phyloP scores from a whole-genome alignment of 2,888 invertebrate species.

The Trichogramma dendrolimi region DNA sequence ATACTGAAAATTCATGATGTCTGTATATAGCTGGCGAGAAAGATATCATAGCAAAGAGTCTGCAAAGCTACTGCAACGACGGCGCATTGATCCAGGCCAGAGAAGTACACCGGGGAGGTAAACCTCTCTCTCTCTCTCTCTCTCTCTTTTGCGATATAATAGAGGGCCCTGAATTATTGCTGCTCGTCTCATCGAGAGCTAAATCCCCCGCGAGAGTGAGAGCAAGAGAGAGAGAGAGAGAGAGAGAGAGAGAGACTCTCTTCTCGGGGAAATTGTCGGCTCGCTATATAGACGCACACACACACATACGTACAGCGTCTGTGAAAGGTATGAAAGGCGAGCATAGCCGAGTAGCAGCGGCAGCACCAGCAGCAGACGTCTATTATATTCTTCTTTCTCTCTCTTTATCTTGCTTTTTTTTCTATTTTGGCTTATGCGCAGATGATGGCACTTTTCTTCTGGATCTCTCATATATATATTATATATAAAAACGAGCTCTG shows the following conservation, averaged over 20 bases:
- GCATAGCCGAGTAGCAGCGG: too few species aligned
- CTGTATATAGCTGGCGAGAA: too few species aligned
- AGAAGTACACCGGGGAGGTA: not conserved
- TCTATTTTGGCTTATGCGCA: slow-evolving; percentile 7
- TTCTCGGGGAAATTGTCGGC: too few species aligned
- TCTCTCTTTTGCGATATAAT: slow-evolving; percentile 8
- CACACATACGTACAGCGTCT: too few species aligned
- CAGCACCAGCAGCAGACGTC: too few species aligned
- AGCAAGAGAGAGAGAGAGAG: not conserved
- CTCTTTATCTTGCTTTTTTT: not conserved
- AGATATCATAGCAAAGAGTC: too few species aligned
- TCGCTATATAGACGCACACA: too few species aligned
- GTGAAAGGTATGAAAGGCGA: too few species aligned
- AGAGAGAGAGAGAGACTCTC: not conserved
- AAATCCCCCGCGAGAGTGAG: slow-evolving; percentile 11
- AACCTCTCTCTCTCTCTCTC: too few species aligned
- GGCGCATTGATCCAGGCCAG: slow-evolving; percentile 10
- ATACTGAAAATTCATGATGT: too few species aligned
- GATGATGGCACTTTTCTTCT: slow-evolving; percentile 4
- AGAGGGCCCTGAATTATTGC: slow-evolving; percentile 29
- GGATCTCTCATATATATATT: not conserved
- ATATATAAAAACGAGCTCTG: not conserved
- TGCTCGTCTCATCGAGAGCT: slow-evolving; percentile 23
- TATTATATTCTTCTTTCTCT: too few species aligned
- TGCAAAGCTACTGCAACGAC: too few species aligned